Conservation (phyloP, 2,113 vertebrate species). For the Turdus rufiventris region DNA sequence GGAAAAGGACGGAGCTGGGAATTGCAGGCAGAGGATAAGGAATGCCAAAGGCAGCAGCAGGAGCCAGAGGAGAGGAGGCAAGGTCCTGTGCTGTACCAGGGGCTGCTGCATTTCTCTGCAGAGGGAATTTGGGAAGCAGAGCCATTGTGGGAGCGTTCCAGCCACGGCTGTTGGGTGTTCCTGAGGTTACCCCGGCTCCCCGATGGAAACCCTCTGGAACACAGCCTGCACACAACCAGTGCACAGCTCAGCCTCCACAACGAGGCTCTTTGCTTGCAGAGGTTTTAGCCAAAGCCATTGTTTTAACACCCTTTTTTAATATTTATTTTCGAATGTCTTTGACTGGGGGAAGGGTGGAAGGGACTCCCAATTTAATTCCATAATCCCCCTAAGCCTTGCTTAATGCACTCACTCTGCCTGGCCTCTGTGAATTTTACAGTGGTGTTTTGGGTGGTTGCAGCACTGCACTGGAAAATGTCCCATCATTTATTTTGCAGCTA, state of each 20-base stretch:
- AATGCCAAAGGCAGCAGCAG: neutral
- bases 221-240: neutral
- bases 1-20: neutral
- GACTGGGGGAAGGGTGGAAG: constrained; percentile 44
- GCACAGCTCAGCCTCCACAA: neutral
- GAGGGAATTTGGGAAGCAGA: neutral
- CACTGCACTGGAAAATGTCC: neutral
- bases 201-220: neutral
- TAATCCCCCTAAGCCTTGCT: constrained; percentile 53
- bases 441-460: constrained; percentile 19
- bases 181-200: neutral
- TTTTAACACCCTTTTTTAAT: neutral
- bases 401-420: neutral
- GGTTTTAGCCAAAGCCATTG: neutral
- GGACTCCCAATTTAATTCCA: constrained; percentile 46
- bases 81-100: accelerated
- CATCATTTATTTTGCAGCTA: constrained; percentile 29
- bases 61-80: neutral
- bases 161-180: neutral
- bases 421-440: neutral
- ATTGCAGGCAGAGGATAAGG: neutral
- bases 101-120: neutral
- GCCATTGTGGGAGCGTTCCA: neutral
- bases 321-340: neutral
- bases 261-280: neutral